Conservation (phyloP, 2,113 vertebrate genomes). For the Tachycineta bicolor region DNA sequence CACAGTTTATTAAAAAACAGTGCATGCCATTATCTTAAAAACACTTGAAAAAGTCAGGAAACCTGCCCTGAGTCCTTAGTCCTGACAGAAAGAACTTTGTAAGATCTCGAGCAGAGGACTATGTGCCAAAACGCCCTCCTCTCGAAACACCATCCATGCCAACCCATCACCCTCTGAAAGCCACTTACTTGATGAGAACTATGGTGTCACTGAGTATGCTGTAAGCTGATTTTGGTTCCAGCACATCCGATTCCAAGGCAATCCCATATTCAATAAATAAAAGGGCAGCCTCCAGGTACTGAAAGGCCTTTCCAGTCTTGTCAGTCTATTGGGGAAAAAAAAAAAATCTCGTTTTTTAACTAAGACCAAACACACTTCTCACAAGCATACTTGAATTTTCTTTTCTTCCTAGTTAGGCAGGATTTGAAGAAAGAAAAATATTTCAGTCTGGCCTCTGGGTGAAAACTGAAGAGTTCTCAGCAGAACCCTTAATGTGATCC, state of each 20-base stretch:
- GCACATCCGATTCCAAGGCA: constrained; percentile 83
- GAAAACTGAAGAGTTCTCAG: background rate
- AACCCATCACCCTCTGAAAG: background rate
- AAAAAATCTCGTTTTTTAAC: background rate
- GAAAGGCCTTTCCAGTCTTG: constrained; percentile 87
- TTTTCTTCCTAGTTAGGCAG: background rate
- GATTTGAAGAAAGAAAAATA: background rate
- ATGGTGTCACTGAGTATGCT: constrained; percentile 87
- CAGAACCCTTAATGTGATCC: background rate
- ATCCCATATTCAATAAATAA: constrained; percentile 89
- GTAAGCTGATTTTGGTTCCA: constrained; percentile 84
- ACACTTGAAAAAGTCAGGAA: background rate
- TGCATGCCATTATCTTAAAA: background rate
- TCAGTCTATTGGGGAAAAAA: constrained; percentile 75
- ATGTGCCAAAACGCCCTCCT: background rate
- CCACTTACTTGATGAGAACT: constrained; percentile 89
- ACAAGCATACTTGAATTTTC: background rate
- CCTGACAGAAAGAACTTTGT: background rate
- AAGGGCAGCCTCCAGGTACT: constrained; percentile 90
- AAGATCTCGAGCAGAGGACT: background rate
- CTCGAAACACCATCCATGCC: fast-evolving
- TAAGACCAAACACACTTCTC: background rate
- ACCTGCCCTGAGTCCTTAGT: background rate
- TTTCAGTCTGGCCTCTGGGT: background rate
- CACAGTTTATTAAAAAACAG: background rate